These are phyloP conservation scores for Camelus dromedarius DNA, from an alignment of 2,113 vertebrate species.

Conservation along the genomic window DNA sequence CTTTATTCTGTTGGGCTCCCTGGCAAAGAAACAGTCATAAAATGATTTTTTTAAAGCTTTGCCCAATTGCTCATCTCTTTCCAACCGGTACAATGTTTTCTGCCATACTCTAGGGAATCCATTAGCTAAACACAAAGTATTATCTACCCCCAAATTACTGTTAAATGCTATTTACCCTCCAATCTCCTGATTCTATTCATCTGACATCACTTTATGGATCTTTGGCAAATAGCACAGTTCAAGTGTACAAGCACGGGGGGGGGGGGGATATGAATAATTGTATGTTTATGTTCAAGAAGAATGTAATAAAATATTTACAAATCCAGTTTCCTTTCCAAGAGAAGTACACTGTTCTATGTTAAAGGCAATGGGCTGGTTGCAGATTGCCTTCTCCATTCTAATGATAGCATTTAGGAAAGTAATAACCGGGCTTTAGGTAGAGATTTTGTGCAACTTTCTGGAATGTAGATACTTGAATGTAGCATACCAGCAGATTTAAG, in stretches of 20 bases:
- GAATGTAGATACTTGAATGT: not conserved
- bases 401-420: constrained; percentile 63
- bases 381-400: constrained; percentile 75
- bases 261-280: constrained; percentile 81
- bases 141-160: constrained; percentile 70
- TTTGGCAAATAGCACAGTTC: constrained; percentile 71
- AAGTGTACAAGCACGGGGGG: constrained; percentile 54
- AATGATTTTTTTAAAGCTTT: constrained; percentile 39
- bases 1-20: not conserved
- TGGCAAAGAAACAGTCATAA: constrained; percentile 40
- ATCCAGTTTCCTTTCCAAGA: constrained; percentile 73
- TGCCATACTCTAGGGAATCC: constrained; percentile 49
- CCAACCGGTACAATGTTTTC: constrained; percentile 67
- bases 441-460: constrained; percentile 53
- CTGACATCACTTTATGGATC: constrained; percentile 62
- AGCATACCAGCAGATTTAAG: constrained; percentile 54
- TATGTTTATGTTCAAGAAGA: constrained; percentile 80
- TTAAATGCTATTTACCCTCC: constrained; percentile 66
- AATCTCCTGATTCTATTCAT: constrained; percentile 72
- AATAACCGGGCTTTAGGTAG: constrained; percentile 55
- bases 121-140: constrained; percentile 54
- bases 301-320: constrained; percentile 84
- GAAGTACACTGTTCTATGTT: constrained; percentile 61
- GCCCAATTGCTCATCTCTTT: constrained; percentile 61
- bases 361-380: constrained; percentile 46